Conservation (phyloP, 2,113 vertebrate species). For the Thalassoma bifasciatum region DNA sequence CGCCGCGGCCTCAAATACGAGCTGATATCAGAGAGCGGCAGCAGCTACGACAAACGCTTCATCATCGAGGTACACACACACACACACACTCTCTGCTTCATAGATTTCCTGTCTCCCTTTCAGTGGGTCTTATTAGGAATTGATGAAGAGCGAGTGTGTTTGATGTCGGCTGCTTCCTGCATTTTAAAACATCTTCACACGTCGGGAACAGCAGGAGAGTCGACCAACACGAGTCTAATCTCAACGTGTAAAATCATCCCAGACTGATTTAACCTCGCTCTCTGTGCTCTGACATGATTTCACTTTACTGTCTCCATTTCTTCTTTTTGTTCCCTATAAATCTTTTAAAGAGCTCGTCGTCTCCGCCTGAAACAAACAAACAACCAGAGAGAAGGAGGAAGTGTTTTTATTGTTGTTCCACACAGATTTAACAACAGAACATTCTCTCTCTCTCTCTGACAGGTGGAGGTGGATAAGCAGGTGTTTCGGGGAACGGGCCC, state of each 20-base stretch:
- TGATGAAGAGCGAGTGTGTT: conserved; percentile 19
- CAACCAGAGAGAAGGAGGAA: too few species aligned
- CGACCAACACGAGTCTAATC: not conserved
- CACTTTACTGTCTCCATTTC: not conserved
- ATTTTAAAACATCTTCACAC: conserved; percentile 23
- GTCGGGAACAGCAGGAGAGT: not conserved
- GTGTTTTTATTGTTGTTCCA: too few species aligned
- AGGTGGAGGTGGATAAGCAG: conserved; percentile 96
- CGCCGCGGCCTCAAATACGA: conserved; percentile 93
- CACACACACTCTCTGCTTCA: conserved; percentile 20
- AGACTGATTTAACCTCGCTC: not conserved
- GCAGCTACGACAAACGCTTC: conserved; percentile 93
- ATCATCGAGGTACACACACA: conserved; percentile 88
- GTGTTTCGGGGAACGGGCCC: conserved; percentile 93
- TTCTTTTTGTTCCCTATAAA: too few species aligned
- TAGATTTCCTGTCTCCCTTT: conserved; percentile 11
- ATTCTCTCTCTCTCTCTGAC: not conserved
- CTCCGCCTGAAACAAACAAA: too few species aligned
- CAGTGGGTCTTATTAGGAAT: conserved; percentile 26
- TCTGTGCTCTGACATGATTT: too few species aligned
- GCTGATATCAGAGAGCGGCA: conserved; percentile 92
- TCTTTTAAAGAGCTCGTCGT: too few species aligned
- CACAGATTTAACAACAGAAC: too few species aligned
- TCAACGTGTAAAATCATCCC: not conserved
- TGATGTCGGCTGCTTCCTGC: conserved; percentile 41